Base-by-base conservation (phyloP, 92 coral and sea anemone genomes). In the Micromussa lordhowensis region DNA sequence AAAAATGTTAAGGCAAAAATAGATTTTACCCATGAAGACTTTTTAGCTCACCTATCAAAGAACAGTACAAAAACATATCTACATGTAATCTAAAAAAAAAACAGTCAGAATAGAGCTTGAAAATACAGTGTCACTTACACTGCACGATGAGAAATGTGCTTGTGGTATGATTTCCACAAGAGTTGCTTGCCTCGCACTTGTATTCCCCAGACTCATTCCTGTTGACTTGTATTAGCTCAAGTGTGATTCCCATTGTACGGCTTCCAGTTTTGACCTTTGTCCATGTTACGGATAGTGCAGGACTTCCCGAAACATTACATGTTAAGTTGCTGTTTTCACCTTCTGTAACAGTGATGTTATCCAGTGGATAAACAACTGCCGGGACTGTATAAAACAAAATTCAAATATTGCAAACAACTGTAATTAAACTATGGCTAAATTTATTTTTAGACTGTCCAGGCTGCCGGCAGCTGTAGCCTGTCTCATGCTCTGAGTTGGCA, bases 131-230 rank as follows among this genome's bases (percentile, higher is more conserved):
- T 18, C 36, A 82, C 95, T 92, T 92, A 92, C 95, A 92, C 16
- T 71, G 77, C 22, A 92, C 93, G 69, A 54, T 83, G 57, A 90
- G 68, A 68, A 81, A 63, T 18, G 80, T 69, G 15, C 59, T 77
- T 2, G 68, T n/a, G 29, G 54, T 34, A 28, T 89, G 69, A 74
- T 84, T 86, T 38, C 83, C 93, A 70, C 91, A 82, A 26, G 80
- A 88, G 71, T 90, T 93, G 35, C 32, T 79, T 3, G 93, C 93
- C 26, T 77, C 80, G 49, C 95, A 93, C 68, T 63, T 79, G 75
- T 90, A 93, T 14, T 38, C 84, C 22, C 91, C 95, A 59, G 85
- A 84, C 40, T 93, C 75, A 54, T 73, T 55, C 18, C 89, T 77
- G 44, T 61, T 58, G 68, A 91, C 72, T 7, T 40, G 30, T 58